phyloP scores from a whole-genome alignment of 2,797 vertebrate species.

The Cynopterus sphinx region DNA sequence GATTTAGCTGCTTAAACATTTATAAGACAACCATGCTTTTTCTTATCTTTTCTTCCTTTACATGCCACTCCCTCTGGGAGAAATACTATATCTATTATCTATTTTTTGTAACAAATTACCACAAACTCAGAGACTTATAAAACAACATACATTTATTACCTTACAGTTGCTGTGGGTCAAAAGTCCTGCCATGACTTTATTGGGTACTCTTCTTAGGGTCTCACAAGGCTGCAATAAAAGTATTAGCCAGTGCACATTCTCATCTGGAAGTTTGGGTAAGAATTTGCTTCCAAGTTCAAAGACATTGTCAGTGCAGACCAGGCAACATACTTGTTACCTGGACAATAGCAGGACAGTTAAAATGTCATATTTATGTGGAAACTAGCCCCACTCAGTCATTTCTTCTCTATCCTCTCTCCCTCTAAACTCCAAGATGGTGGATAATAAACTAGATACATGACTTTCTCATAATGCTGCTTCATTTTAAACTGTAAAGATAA shows the following conservation, averaged over 20 bases:
- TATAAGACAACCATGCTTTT: not conserved
- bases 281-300: not conserved
- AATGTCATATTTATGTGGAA: not conserved
- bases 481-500: not conserved
- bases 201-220: not conserved
- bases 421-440: not conserved
- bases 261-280: not conserved
- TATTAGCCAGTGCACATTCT: not conserved
- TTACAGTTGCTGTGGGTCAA: not conserved
- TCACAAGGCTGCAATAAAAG: not conserved
- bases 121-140: not conserved
- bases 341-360: not conserved
- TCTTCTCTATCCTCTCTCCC: not conserved
- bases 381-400: not conserved
- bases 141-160: not conserved
- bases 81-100: not conserved
- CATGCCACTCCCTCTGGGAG: not conserved
- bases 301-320: not conserved
- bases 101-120: not conserved
- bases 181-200: not conserved
- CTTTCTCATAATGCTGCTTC: not conserved
- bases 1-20: not conserved
- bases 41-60: not conserved
- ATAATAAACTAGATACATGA: not conserved
- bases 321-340: not conserved